phyloP scores from a whole-genome alignment of 2,888 invertebrate species.

The Xestoiulus laeticollis region DNA sequence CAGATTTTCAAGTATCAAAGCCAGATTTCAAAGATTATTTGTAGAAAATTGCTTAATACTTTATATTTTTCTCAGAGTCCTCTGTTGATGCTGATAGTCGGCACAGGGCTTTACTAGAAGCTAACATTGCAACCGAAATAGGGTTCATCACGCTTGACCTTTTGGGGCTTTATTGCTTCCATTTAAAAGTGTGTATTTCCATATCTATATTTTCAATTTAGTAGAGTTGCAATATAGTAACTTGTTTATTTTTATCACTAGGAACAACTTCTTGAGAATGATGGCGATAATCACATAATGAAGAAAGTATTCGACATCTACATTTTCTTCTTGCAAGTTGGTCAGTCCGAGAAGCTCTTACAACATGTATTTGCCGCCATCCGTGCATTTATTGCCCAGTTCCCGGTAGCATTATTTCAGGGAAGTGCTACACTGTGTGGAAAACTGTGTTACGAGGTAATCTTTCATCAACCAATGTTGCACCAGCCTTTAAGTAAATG shows the following conservation, averaged over 20 bases:
- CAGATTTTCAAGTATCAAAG: neutral
- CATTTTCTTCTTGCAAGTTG: slow-evolving; percentile 83
- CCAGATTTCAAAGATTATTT: neutral
- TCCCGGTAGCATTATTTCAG: slow-evolving; percentile 83
- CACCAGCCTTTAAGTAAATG: neutral
- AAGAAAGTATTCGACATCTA: slow-evolving; percentile 85
- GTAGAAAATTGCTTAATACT: neutral
- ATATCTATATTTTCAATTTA: no score
- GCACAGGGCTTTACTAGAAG: slow-evolving; percentile 75
- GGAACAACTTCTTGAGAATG: slow-evolving; percentile 68
- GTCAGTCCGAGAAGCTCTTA: slow-evolving; percentile 89
- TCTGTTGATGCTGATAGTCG: slow-evolving; percentile 60
- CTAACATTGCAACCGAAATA: slow-evolving; percentile 87
- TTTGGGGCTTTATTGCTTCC: slow-evolving; percentile 83
- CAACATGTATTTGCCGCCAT: slow-evolving; percentile 92
- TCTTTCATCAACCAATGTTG: no score
- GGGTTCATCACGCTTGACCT: slow-evolving; percentile 88
- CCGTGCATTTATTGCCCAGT: slow-evolving; percentile 90
- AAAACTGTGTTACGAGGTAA: slow-evolving; percentile 79
- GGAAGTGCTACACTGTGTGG: slow-evolving; percentile 83
- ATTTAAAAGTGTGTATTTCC: slow-evolving; percentile 70
- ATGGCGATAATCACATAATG: slow-evolving; percentile 79
- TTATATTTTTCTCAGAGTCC: neutral
- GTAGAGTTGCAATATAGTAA: neutral
- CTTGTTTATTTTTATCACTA: slow-evolving; percentile 56